phyloP scores from a whole-genome alignment of 2,888 invertebrate species.

The Dusona sp. region DNA sequence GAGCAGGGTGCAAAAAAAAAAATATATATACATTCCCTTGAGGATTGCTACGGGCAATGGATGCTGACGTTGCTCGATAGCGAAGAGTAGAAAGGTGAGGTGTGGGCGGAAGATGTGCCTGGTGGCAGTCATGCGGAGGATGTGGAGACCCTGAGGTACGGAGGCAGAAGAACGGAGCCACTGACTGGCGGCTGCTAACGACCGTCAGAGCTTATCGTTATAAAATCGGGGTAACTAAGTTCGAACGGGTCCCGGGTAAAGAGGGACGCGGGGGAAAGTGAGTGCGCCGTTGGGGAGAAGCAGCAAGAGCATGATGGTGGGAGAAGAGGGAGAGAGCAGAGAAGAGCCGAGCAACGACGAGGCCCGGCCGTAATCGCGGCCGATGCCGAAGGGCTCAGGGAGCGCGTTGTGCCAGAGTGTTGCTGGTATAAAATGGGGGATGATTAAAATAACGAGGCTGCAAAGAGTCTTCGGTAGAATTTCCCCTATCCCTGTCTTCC shows the following conservation, averaged over 20 bases:
- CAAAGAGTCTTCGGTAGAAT: slow-evolving; percentile 76
- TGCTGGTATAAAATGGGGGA: slow-evolving; percentile 82
- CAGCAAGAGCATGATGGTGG: slow-evolving; percentile 27
- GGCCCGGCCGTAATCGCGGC: slow-evolving; percentile 69
- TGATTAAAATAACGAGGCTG: slow-evolving; percentile 84
- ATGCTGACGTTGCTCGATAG: slow-evolving; percentile 51
- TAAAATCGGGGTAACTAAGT: slow-evolving; percentile 76
- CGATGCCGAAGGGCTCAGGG: slow-evolving; percentile 72
- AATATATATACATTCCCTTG: slow-evolving; percentile 57
- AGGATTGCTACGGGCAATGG: slow-evolving; percentile 57
- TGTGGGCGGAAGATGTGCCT: slow-evolving; percentile 39
- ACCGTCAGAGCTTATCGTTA: slow-evolving; percentile 76
- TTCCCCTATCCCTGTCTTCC: slow-evolving; percentile 48
- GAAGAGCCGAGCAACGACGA: slow-evolving; percentile 56
- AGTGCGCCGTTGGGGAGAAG: slow-evolving; percentile 39
- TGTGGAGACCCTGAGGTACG: slow-evolving; percentile 56
- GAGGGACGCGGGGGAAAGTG: slow-evolving; percentile 23
- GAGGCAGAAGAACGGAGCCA: slow-evolving; percentile 71
- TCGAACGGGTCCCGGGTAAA: slow-evolving; percentile 60
- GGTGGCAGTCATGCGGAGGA: slow-evolving; percentile 50
- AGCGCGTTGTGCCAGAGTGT: slow-evolving; percentile 71
- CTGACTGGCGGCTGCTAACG: slow-evolving; percentile 78
- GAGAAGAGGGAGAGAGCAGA: slow-evolving; percentile 11
- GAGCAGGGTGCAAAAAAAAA: slow-evolving; percentile 52
- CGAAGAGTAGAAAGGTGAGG: not conserved